Percentiles rank a stretch among this genome's conserved stretches.
Evolutionary conservation across 2,113 vertebrate genomes (phyloP).

Genomic region (Perca flavescens): DNA sequence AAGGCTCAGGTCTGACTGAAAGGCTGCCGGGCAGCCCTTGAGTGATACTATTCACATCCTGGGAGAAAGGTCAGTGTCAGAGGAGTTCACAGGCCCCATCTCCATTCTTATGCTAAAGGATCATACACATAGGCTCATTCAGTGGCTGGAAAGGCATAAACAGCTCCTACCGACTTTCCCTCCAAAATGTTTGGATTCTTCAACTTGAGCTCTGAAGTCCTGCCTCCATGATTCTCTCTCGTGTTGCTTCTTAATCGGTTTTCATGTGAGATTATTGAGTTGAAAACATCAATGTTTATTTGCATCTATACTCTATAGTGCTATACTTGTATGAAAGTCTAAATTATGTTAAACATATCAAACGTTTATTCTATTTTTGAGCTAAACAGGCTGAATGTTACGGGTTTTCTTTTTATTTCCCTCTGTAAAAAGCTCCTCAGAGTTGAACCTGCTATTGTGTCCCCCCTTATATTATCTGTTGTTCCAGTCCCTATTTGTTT

Average conservation of each 20-base stretch:
- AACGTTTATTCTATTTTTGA: background rate
- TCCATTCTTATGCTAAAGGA: constrained; percentile 80
- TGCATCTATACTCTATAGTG: background rate
- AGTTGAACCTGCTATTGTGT: background rate
- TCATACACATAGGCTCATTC: constrained; percentile 67
- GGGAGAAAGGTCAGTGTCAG: constrained; percentile 77
- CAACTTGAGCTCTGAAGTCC: constrained; percentile 4
- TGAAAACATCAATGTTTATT: background rate
- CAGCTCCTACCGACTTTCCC: constrained; percentile 68
- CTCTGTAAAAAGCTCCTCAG: background rate
- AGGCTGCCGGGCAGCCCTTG: constrained; percentile 66
- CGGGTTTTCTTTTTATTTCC: background rate
- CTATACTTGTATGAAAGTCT: background rate
- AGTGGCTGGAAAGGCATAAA: constrained; percentile 58
- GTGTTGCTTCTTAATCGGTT: constrained; percentile 1
- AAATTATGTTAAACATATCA: background rate
- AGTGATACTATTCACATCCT: constrained; percentile 77
- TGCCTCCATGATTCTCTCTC: background rate
- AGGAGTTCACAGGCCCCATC: constrained; percentile 80
- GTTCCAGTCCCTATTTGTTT: constrained; percentile 4
- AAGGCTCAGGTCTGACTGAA: constrained; percentile 70
- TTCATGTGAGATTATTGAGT: background rate
- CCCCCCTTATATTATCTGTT: background rate
- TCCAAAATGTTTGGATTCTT: constrained; percentile 73
- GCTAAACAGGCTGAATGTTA: background rate